Evolutionary conservation across 1,140 invertebrate species (phyloP).

Genomic region (Drosophila neocordata): DNA sequence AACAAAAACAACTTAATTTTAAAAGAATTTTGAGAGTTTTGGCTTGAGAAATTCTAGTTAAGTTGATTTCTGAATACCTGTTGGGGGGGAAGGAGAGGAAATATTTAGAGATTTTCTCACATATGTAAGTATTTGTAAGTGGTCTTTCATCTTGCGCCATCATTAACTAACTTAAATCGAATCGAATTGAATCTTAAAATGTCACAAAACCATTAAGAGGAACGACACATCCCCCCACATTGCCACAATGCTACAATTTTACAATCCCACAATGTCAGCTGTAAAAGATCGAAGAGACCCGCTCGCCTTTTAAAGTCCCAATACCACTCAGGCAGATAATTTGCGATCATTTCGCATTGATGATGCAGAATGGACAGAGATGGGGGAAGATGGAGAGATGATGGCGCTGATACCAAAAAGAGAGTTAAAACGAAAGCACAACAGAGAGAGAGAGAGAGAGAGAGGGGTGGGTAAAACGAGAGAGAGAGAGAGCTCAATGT

Average conservation of each 20-base stretch:
- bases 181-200: conserved; percentile 58
- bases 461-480: neutral
- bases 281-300: conserved; percentile 14
- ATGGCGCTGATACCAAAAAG: conserved; percentile 63
- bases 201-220: conserved; percentile 65
- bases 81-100: too few species aligned
- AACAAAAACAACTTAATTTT: neutral
- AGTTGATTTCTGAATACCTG: neutral
- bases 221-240: conserved; percentile 26
- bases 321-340: conserved; percentile 49
- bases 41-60: neutral
- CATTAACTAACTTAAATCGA: conserved; percentile 47
- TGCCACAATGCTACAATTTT: neutral
- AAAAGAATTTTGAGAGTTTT: neutral
- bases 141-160: conserved; percentile 56
- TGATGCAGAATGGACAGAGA: conserved; percentile 37
- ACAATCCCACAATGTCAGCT: conserved; percentile 8
- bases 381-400: conserved; percentile 63
- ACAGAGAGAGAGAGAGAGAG: neutral
- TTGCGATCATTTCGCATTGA: conserved; percentile 77
- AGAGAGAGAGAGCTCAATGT: neutral
- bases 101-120: neutral
- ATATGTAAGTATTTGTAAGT: neutral
- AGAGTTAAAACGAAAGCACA: neutral
- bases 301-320: conserved; percentile 51